phyloP scores from a whole-genome alignment of 2,113 vertebrate species.

The Otus sunia region DNA sequence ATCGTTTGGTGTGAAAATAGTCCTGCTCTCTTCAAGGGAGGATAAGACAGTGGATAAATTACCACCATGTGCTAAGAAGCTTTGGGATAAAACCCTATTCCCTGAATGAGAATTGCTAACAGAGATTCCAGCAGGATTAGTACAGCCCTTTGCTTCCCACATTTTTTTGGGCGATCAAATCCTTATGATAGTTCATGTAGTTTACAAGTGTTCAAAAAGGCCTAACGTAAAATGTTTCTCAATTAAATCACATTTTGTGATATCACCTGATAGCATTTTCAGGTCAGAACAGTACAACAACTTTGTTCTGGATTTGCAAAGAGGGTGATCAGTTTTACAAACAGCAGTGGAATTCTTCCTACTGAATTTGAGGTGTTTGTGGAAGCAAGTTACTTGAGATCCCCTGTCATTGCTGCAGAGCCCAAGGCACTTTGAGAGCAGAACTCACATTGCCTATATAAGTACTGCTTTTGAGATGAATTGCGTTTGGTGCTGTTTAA shows the following conservation, averaged over 20 bases:
- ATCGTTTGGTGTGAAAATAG: not conserved
- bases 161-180: not conserved
- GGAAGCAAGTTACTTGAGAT: not conserved
- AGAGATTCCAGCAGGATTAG: not conserved
- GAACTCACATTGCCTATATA: not conserved
- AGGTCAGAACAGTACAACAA: accelerated
- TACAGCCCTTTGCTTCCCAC: not conserved
- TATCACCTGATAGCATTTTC: not conserved
- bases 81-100: not conserved
- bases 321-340: not conserved
- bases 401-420: not conserved
- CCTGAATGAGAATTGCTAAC: not conserved
- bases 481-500: not conserved
- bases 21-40: not conserved
- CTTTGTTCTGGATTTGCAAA: not conserved
- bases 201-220: not conserved
- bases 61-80: not conserved
- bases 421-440: not conserved
- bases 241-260: not conserved
- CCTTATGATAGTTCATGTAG: not conserved
- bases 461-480: not conserved
- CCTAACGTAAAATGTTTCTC: not conserved
- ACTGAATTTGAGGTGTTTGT: not conserved
- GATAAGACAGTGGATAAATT: not conserved
- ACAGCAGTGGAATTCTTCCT: not conserved